These are phyloP conservation scores for Volucella bombylans DNA, from an alignment of 2,888 invertebrate genomes.

Conservation along the genomic window DNA sequence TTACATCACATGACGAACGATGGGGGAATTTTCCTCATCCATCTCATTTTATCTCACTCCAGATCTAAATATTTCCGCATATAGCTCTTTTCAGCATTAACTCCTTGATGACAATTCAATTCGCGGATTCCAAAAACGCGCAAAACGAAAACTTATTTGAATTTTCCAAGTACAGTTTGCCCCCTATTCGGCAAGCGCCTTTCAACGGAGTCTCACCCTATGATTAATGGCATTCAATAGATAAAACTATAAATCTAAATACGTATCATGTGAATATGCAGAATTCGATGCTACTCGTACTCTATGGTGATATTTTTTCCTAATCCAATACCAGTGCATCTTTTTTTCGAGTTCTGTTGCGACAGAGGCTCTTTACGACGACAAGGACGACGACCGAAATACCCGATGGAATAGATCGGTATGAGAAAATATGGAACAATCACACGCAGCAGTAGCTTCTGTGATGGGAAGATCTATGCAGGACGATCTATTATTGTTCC, in stretches of 20 bases:
- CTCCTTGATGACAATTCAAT: conserved; percentile 60
- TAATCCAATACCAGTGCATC: not conserved
- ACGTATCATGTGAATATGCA: conserved; percentile 60
- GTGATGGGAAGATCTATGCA: conserved; percentile 37
- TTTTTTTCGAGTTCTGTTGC: not conserved
- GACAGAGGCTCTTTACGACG: not conserved
- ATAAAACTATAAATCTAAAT: conserved; percentile 70
- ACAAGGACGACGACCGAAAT: not conserved
- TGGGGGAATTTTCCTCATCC: too few relatives aligned
- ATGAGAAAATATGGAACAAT: conserved; percentile 52
- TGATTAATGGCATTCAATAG: conserved; percentile 71
- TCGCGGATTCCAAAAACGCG: conserved; percentile 35
- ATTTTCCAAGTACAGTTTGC: conserved; percentile 33
- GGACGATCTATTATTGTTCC: conserved; percentile 44
- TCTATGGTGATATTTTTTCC: not conserved
- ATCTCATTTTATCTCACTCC: too few relatives aligned
- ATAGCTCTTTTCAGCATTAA: conserved; percentile 20
- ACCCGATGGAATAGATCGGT: not conserved
- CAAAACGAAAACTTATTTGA: conserved; percentile 41
- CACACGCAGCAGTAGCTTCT: conserved; percentile 42
- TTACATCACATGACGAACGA: too few relatives aligned
- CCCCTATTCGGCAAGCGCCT: not conserved
- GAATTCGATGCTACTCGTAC: conserved; percentile 11
- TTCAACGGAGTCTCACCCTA: conserved; percentile 28
- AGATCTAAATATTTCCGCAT: conserved; percentile 17